Evolutionary conservation across 2,888 invertebrate species (phyloP), one percentile per base, ranked within the genome.

Genomic region (Syrphus vitripennis): DNA sequence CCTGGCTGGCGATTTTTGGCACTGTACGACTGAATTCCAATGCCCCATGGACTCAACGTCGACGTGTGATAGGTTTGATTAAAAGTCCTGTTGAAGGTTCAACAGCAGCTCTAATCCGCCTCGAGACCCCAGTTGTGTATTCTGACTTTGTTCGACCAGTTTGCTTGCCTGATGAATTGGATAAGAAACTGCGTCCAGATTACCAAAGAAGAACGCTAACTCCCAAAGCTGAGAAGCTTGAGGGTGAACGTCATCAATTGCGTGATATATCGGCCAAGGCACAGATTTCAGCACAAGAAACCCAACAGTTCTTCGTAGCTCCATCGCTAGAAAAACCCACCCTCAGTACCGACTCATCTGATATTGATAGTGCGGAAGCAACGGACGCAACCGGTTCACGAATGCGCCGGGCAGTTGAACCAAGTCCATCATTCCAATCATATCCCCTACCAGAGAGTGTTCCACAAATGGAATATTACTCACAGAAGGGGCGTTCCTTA

Each of bases 61-160:
- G 96, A 65, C 94, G 96, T 75, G 95, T 97, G 69, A 95, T 97
- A 4, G 97, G 97, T 34, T 96, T 97, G 96, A 95, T 97, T 16
- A 97, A 97, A 88, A 97, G 97, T 0, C 97, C 97, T 0, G 97
- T 97, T 0, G 97, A 97, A 91, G 97, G 97, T 24, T 97, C 97
- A 88, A 96, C 96, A 87, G 94, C 97, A 5, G 97, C 97, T 0
- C 92, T 97, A 74, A 94, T 97, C 50, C 96, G 97, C 87, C 93
- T 98, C 45, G 97, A 97, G 89, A 95, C 95, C 76, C 94, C 96
- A 0, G 94, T 97, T 0, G 93, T 93, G 76, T 95, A 95, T 90
- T 96, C 96, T 0, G 97, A 97, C 92, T 97, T 97, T 90, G 95
- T 97, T 2, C 94, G 97, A 31, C 97, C 97, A 0, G 94, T 96